Conservation (phyloP, 1,140 invertebrate species). For the Meloidogyne exigua region DNA sequence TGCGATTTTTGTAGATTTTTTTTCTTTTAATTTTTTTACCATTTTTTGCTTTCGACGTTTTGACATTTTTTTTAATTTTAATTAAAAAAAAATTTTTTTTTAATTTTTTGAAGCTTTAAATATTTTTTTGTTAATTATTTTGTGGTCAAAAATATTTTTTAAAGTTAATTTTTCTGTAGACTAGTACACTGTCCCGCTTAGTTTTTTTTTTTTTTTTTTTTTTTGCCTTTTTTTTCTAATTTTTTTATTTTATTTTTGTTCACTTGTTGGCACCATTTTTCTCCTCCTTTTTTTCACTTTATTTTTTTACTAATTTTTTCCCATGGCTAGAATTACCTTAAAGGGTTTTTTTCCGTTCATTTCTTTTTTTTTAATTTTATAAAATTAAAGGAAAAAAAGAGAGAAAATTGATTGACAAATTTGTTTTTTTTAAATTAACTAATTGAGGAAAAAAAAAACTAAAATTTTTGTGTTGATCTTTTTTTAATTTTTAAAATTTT, state of each 20-base stretch:
- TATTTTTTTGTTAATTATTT: no score
- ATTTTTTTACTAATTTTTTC: not conserved
- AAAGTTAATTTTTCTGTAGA: no score
- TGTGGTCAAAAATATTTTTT: no score
- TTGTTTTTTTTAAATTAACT: constrained; percentile 1
- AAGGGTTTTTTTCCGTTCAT: not conserved
- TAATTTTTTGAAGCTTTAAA: no score
- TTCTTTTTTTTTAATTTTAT: not conserved
- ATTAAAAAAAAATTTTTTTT: no score
- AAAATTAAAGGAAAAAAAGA: not conserved
- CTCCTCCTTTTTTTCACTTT: not conserved
- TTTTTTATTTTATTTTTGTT: not conserved
- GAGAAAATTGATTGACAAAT: not conserved
- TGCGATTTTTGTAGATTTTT: no score
- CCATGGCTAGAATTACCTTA: not conserved
- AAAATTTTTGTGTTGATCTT: not conserved
- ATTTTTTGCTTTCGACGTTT: no score
- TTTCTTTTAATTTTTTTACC: no score
- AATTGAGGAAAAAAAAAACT: not conserved
- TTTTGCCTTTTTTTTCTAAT: not conserved
- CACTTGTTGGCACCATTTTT: not conserved
- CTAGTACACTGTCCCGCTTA: not conserved
- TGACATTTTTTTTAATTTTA: no score
- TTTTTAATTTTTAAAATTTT: not conserved
- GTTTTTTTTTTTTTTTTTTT: not conserved